A percentile compares a stretch with the other conserved stretches of the same genome.
phyloP scores from a whole-genome alignment of 2,113 vertebrate genomes.

The Dolichotis patagonum region DNA sequence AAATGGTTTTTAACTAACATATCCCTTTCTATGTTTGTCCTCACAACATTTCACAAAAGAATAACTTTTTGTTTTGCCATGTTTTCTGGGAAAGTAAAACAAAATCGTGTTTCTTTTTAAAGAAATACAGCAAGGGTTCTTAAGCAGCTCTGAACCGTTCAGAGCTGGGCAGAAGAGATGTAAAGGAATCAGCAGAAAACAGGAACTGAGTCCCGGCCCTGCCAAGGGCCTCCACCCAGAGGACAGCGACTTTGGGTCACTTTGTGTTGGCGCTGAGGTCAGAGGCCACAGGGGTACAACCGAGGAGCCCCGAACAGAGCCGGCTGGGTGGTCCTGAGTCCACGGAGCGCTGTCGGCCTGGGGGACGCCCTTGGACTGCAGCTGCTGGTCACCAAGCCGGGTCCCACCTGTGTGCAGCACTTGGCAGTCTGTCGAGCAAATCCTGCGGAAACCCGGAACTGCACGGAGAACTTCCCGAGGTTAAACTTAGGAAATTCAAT shows the following conservation, averaged over 20 bases:
- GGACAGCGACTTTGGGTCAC: too few species aligned
- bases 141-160: not conserved
- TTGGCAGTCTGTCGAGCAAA: not conserved
- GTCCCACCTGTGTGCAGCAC: too few species aligned
- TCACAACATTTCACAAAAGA: not conserved
- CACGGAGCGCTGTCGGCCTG: not conserved
- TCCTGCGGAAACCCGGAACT: not conserved
- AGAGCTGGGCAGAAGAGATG: not conserved
- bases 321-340: not conserved
- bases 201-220: fast-evolving
- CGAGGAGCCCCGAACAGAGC: fast-evolving
- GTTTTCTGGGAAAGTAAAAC: not conserved
- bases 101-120: not conserved
- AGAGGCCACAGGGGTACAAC: too few species aligned
- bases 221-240: fast-evolving
- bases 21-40: not conserved
- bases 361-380: fast-evolving
- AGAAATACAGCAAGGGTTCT: not conserved
- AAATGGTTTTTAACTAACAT: not conserved
- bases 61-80: not conserved
- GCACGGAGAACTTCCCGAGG: not conserved
- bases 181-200: not conserved
- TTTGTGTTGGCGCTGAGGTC: not conserved
- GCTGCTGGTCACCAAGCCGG: not conserved
- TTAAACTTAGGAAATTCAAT: not conserved